Conservation (phyloP, 2,797 vertebrate genomes). For the Paramormyrops hopkinsi region DNA sequence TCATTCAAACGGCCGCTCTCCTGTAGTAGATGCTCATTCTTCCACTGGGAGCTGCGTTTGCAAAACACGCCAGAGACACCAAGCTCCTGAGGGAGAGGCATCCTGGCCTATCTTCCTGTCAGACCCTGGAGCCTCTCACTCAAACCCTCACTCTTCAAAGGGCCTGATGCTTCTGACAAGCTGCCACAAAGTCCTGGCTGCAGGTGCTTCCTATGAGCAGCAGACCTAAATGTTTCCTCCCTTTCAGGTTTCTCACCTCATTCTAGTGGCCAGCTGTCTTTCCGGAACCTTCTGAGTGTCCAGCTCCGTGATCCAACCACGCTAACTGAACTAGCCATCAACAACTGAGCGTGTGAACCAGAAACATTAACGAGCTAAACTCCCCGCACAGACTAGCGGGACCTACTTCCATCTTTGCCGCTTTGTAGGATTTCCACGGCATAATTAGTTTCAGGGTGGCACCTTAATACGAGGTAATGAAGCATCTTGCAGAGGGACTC, state of each 20-base stretch:
- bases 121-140: background rate
- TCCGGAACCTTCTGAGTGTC: background rate
- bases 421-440: background rate
- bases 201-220: background rate
- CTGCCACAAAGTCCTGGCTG: background rate
- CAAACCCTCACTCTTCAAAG: background rate
- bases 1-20: background rate
- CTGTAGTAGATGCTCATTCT: background rate
- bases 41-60: background rate
- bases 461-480: slow-evolving; percentile 9
- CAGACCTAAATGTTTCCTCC: background rate
- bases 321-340: background rate
- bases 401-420: background rate
- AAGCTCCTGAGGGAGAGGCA: background rate
- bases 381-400: background rate
- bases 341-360: background rate
- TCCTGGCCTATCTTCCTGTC: background rate
- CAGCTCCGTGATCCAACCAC: background rate
- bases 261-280: background rate
- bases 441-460: background rate
- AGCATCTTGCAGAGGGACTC: background rate
- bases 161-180: background rate
- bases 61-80: background rate
- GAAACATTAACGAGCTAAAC: background rate
- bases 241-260: background rate